Conservation (phyloP, 2,888 invertebrate genomes). For the Ellobium chinense region DNA sequence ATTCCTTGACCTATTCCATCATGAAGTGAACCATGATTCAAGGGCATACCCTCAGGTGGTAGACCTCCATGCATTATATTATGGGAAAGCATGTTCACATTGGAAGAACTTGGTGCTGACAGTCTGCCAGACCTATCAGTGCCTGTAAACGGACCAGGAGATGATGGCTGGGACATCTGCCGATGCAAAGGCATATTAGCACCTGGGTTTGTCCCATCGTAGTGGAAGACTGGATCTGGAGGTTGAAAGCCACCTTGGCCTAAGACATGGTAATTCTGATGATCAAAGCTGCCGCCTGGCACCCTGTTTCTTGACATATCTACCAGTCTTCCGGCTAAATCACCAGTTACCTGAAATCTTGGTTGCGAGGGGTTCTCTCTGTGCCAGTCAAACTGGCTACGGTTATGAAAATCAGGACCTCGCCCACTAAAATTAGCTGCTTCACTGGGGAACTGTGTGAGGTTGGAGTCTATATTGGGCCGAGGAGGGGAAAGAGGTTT, state of each 20-base stretch:
- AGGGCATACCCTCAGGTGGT: background rate
- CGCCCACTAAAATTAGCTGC: background rate
- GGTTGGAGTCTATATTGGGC: background rate
- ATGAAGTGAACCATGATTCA: background rate
- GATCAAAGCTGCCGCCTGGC: background rate
- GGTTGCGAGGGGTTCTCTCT: background rate
- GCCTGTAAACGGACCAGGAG: background rate
- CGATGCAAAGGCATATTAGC: constrained; percentile 1
- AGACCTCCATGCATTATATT: background rate
- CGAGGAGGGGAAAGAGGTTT: background rate
- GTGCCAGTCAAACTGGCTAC: constrained; percentile 4
- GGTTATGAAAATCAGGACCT: background rate
- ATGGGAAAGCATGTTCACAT: background rate
- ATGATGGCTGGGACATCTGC: constrained; percentile 16
- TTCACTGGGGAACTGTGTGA: background rate
- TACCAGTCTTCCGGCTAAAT: constrained; percentile 19
- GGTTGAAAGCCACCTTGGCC: background rate
- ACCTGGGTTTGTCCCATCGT: background rate
- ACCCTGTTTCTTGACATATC: background rate
- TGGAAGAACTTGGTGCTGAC: constrained; percentile 7
- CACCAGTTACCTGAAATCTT: constrained; percentile 12
- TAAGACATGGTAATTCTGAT: background rate
- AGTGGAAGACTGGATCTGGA: background rate
- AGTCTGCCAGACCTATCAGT: background rate
- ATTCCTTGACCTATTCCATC: background rate